phyloP scores from a whole-genome alignment of 2,888 invertebrate species.

The Mallateleia sp. region DNA sequence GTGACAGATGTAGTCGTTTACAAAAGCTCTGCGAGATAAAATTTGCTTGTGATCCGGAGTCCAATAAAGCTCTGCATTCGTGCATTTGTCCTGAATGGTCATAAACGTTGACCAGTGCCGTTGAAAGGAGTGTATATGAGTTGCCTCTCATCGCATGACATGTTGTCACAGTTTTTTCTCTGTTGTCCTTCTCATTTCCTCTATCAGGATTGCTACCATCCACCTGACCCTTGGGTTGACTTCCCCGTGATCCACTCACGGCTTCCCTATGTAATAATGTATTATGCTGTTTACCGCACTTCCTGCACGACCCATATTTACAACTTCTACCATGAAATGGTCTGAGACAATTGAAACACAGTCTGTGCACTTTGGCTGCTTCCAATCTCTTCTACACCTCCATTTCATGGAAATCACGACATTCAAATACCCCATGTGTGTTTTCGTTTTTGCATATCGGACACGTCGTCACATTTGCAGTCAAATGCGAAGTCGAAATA shows the following conservation, averaged over 20 bases:
- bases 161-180: background rate
- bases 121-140: background rate
- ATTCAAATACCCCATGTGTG: too few species aligned
- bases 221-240: too few species aligned
- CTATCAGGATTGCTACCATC: too few species aligned
- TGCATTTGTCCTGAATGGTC: background rate
- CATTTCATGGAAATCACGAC: too few species aligned
- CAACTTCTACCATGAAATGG: slow-evolving; percentile 10
- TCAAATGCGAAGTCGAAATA: too few species aligned
- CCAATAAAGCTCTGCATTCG: background rate
- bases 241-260: too few species aligned
- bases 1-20: background rate
- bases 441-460: too few species aligned
- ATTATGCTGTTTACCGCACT: slow-evolving; percentile 7
- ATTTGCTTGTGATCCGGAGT: background rate
- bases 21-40: background rate
- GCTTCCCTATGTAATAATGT: background rate
- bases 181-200: background rate
- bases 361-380: background rate
- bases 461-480: too few species aligned
- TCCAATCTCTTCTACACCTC: too few species aligned
- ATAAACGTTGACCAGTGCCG: background rate
- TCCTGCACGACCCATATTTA: background rate
- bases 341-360: slow-evolving; percentile 14
- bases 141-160: background rate